A percentile compares a stretch with the other conserved stretches of the same genome.
Evolutionary conservation across 2,888 invertebrate species (phyloP).

Genomic region (Vesta saturnalis): DNA sequence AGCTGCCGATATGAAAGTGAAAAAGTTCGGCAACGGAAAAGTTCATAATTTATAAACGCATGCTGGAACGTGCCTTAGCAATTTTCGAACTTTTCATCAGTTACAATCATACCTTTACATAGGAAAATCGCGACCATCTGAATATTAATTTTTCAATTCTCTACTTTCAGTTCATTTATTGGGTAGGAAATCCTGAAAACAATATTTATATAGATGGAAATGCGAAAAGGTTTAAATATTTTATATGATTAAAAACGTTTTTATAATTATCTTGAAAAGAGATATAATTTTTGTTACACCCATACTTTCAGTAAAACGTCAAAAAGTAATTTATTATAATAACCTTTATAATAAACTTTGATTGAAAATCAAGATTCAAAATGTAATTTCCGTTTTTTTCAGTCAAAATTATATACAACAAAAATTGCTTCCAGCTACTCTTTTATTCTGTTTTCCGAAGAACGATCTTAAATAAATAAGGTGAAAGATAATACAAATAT

Average conservation of each 20-base stretch:
- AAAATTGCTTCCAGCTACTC: conserved; percentile 2
- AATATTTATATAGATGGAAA: conserved; percentile 19
- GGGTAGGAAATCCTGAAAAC: conserved; percentile 12
- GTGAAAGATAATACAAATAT: too few species aligned
- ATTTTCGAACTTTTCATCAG: conserved; percentile 26
- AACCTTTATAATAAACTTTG: neutral
- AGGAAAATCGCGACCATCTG: conserved; percentile 26
- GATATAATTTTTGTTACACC: too few species aligned
- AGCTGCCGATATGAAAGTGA: conserved; percentile 17
- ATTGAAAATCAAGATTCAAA: conserved; percentile 16
- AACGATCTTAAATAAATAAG: too few species aligned
- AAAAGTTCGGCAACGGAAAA: conserved; percentile 19
- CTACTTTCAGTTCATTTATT: conserved; percentile 25
- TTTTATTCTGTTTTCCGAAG: too few species aligned
- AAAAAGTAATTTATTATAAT: conserved; percentile 18
- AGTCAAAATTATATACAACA: conserved; percentile 6
- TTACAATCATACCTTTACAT: conserved; percentile 16
- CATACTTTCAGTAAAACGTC: conserved; percentile 7
- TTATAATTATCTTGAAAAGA: too few species aligned
- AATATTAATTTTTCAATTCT: conserved; percentile 31
- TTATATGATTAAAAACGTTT: neutral
- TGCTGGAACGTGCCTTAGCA: conserved; percentile 22
- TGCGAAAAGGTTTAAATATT: conserved; percentile 13
- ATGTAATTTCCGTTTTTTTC: conserved; percentile 18
- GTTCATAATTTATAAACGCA: conserved; percentile 29